A percentile compares a stretch with the other conserved stretches of the same genome.
phyloP scores from a whole-genome alignment of 2,888 invertebrate genomes.

The Stictocephala bisonia region DNA sequence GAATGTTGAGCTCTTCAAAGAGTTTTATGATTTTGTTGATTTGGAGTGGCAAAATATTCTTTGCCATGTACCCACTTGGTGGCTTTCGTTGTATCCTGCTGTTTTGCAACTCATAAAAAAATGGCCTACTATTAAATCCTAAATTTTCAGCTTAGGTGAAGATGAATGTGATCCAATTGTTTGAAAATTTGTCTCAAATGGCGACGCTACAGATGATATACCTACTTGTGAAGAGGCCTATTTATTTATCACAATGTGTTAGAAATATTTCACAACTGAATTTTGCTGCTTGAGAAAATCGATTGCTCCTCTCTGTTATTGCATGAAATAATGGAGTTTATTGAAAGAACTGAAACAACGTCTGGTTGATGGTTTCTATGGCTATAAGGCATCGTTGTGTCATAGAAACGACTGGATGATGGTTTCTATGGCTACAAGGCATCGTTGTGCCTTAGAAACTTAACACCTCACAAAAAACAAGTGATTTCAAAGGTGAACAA shows the following conservation, averaged over 20 bases:
- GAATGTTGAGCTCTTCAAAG: too few species aligned
- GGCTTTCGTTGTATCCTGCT: too few species aligned
- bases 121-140: neutral
- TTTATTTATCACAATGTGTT: neutral
- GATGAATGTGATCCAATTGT: neutral
- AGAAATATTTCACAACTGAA: neutral
- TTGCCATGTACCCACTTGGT: neutral
- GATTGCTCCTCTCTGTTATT: neutral
- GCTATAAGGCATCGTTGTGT: too few species aligned
- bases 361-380: neutral
- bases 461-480: neutral
- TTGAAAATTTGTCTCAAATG: neutral
- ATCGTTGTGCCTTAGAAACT: neutral
- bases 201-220: neutral
- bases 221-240: neutral
- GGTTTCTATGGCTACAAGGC: too few species aligned
- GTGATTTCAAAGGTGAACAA: neutral
- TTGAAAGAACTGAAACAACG: neutral
- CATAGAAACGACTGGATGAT: neutral
- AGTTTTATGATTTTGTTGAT: too few species aligned
- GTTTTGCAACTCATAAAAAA: neutral
- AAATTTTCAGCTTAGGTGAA: neutral
- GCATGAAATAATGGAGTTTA: neutral
- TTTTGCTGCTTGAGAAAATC: neutral
- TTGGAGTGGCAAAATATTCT: too few species aligned